Percentiles rank a stretch among this genome's conserved stretches.
These are phyloP conservation scores for Ivindomyrus marchei DNA, from an alignment of 2,113 vertebrate species.

Conservation along the genomic window DNA sequence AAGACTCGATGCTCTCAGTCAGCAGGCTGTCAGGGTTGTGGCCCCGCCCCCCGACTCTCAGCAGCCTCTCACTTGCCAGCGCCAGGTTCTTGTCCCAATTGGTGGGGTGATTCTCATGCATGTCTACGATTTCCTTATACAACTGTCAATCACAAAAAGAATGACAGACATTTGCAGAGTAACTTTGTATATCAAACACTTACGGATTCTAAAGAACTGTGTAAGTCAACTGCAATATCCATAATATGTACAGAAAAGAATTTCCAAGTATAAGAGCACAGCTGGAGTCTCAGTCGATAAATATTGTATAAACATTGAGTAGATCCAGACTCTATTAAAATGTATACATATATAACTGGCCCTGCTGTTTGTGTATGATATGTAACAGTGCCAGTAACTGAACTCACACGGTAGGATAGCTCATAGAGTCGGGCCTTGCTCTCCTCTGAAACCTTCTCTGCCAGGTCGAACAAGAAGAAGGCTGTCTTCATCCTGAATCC, in stretches of 20 bases:
- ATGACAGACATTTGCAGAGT: not conserved
- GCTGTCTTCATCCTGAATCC: slow-evolving; percentile 90
- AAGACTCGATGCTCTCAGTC: slow-evolving; percentile 71
- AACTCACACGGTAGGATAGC: slow-evolving; percentile 74
- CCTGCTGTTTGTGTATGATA: not conserved
- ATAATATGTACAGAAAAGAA: not conserved
- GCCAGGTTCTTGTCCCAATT: slow-evolving; percentile 98
- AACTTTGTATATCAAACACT: not conserved
- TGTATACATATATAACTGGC: not conserved
- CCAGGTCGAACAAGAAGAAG: slow-evolving; percentile 93
- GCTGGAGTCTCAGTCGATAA: not conserved
- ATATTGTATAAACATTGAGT: not conserved
- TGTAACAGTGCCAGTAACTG: slow-evolving; percentile 22
- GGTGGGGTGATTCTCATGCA: slow-evolving; percentile 69
- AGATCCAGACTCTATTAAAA: not conserved
- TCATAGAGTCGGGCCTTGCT: slow-evolving; percentile 71
- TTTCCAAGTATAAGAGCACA: not conserved
- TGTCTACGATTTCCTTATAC: slow-evolving; percentile 79
- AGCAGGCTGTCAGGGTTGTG: slow-evolving; percentile 66
- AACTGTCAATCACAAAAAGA: slow-evolving; percentile 56
- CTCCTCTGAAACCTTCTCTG: slow-evolving; percentile 65
- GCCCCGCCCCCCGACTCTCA: slow-evolving; percentile 57
- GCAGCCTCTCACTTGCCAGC: slow-evolving; percentile 82
- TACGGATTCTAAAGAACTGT: not conserved
- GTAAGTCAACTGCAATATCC: not conserved